Conservation (phyloP, 2,888 invertebrate genomes). For the Himalopsyche japonica region DNA sequence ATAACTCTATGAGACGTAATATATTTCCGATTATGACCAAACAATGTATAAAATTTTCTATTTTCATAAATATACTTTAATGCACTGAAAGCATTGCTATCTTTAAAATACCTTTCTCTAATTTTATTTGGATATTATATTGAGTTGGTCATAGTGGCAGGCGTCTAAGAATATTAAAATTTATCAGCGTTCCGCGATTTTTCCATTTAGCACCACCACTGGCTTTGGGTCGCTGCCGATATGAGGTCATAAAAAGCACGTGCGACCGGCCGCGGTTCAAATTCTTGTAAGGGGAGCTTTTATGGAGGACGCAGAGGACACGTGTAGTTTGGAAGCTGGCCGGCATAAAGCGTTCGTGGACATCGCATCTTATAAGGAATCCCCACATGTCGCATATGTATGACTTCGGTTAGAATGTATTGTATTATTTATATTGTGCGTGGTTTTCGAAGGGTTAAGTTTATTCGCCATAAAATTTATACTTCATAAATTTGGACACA, state of each 20-base stretch:
- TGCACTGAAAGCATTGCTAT: too few relatives aligned
- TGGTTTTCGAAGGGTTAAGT: background rate
- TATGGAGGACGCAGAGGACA: background rate
- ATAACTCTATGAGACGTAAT: too few relatives aligned
- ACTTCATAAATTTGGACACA: too few relatives aligned
- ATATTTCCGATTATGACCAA: too few relatives aligned
- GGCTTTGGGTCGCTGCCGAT: conserved; percentile 20
- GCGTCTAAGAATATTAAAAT: too few relatives aligned
- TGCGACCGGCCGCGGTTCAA: conserved; percentile 29
- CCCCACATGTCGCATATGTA: background rate
- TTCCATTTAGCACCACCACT: too few relatives aligned
- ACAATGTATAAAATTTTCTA: too few relatives aligned
- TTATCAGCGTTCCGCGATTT: too few relatives aligned
- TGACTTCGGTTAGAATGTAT: background rate
- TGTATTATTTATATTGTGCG: background rate
- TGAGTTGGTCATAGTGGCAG: too few relatives aligned
- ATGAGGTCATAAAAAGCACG: conserved; percentile 41
- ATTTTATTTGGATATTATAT: too few relatives aligned
- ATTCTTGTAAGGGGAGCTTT: background rate
- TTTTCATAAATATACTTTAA: too few relatives aligned
- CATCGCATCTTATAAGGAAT: background rate
- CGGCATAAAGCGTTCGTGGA: background rate
- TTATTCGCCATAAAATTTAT: background rate
- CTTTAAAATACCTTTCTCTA: too few relatives aligned
- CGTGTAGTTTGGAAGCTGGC: background rate